Conservation (phyloP, 2,113 vertebrate genomes). For the Gadus chalcogrammus region DNA sequence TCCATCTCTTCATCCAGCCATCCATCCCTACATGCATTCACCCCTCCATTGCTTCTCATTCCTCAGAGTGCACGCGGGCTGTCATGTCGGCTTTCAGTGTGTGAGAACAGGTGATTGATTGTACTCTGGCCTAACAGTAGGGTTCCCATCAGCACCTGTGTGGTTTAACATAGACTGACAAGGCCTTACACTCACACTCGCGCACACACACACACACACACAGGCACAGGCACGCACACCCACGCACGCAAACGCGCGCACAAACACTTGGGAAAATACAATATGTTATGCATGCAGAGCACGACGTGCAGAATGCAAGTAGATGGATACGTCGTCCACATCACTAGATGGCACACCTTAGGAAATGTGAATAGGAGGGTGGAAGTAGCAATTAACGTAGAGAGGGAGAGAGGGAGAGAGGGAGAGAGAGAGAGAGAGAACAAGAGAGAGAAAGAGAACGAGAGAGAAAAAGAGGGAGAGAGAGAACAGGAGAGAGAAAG, state of each 20-base stretch:
- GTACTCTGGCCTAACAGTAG: neutral
- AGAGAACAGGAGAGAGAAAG: too few species aligned
- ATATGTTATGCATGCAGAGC: too few species aligned
- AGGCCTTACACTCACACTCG: neutral
- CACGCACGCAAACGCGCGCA: neutral
- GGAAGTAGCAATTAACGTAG: too few species aligned
- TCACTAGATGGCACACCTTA: too few species aligned
- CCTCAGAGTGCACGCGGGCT: neutral
- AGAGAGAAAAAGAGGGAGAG: too few species aligned
- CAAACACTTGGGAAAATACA: neutral
- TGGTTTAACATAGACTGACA: neutral
- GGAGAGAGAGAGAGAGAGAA: neutral
- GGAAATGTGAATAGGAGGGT: too few species aligned
- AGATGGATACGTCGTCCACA: too few species aligned
- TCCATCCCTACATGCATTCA: neutral
- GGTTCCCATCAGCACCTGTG: neutral
- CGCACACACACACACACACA: neutral
- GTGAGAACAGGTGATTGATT: constrained; percentile 4
- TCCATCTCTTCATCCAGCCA: too few species aligned
- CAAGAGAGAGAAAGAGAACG: neutral
- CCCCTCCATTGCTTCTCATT: neutral
- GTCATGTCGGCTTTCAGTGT: neutral
- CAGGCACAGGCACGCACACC: neutral
- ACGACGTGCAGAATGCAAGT: too few species aligned
- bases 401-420: too few species aligned